Percentiles rank a stretch among this genome's conserved stretches.
Evolutionary conservation across 2,113 vertebrate species (phyloP).

Genomic region (Mobula hypostoma): DNA sequence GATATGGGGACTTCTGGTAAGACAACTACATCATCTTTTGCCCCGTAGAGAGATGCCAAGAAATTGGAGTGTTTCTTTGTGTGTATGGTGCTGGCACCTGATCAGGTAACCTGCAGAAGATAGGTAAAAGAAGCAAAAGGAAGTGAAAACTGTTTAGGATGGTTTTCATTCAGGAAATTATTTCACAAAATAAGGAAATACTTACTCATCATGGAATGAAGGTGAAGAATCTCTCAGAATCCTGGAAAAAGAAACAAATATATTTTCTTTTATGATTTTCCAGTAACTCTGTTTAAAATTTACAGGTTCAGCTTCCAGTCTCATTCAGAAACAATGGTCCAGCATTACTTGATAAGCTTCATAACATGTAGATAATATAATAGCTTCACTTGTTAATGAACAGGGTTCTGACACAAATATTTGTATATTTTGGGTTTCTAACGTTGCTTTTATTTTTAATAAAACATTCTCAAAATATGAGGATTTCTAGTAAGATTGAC

Average conservation of each 20-base stretch:
- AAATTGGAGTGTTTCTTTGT: too few species aligned
- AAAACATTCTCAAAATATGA: neutral
- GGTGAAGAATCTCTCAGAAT: neutral
- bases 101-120: too few species aligned
- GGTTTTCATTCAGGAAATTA: too few species aligned
- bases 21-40: neutral
- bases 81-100: too few species aligned
- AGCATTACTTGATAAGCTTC: neutral
- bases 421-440: neutral
- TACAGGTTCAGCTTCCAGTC: too few species aligned
- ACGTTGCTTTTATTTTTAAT: neutral
- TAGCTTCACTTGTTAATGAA: neutral
- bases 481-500: neutral
- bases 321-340: too few species aligned
- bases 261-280: neutral
- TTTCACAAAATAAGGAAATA: neutral
- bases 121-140: too few species aligned
- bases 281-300: too few species aligned
- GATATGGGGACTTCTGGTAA: neutral
- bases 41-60: neutral
- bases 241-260: neutral
- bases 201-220: neutral
- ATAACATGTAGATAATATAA: neutral
- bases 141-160: too few species aligned
- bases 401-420: neutral